Conservation (phyloP, 2,797 vertebrate species). For the Acanthornis magna region DNA sequence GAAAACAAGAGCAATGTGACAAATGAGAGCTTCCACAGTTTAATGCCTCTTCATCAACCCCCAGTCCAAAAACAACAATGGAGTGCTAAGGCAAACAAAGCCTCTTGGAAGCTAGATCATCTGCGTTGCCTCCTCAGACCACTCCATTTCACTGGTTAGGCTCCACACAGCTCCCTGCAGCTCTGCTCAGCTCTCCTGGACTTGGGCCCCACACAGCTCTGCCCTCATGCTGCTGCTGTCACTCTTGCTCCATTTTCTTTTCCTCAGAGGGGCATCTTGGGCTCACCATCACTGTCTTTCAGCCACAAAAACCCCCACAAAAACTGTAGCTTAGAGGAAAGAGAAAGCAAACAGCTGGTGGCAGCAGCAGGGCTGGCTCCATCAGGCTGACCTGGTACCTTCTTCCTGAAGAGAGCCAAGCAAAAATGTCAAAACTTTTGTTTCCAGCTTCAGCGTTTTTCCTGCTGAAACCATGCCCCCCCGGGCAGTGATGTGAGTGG, state of each 20-base stretch:
- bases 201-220: neutral
- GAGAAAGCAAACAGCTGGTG: neutral
- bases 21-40: neutral
- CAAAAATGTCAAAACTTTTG: neutral
- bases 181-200: too few relatives aligned
- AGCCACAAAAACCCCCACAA: neutral
- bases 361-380: rapidly evolving
- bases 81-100: neutral
- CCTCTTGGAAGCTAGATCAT: too few relatives aligned
- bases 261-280: too few relatives aligned
- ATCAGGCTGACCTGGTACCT: neutral
- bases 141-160: too few relatives aligned
- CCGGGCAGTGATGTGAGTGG: neutral
- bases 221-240: neutral
- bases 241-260: neutral
- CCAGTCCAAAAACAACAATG: too few relatives aligned
- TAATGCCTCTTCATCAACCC: rapidly evolving
- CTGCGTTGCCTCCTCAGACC: neutral
- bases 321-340: neutral
- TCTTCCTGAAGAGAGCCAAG: neutral
- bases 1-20: neutral
- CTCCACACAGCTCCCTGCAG: rapidly evolving
- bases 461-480: neutral
- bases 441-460: neutral
- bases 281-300: neutral